Evolutionary conservation across 2,113 vertebrate genomes (phyloP), one percentile per base, ranked within the genome.

Genomic region (Ammodytes marinus): DNA sequence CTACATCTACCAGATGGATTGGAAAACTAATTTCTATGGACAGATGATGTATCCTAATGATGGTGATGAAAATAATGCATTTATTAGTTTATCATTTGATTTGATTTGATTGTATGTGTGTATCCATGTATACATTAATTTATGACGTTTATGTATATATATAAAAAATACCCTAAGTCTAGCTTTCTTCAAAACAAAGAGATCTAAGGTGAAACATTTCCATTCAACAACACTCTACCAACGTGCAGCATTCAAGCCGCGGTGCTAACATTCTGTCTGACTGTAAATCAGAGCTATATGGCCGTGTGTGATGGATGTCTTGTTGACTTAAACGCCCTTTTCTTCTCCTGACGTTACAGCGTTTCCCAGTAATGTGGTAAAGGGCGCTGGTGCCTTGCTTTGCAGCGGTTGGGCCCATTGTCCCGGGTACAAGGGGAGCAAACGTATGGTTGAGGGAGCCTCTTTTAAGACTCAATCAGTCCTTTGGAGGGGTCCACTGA

Each of bases 401-500:
- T 64, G 83, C 19, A 50, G 80, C 78, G 3, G 10, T 61, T 47
- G 82, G 52, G 65, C 27, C 64, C 72, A 83, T 92, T 89, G 90
- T 90, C 73, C 58, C 49, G 49, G 59, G 47, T 73, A 87, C 86
- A 78, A 90, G 81, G 71, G 37, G 87, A 80, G 88, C 86, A 79
- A 77, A 79, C 72, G 89, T 89, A 89, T 74, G 88, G 89, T 55
- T 90, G 91, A 93, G 89, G 93, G 85, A 93, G 88, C 89, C 90
- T 78, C 92, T 88, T 94, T 95, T 96, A 96, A 96, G 96, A 95
- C 83, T 93, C 83, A 91, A 96, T 97, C 96, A 95, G 96, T 89
- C 93, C 89, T 96, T 96, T 96, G 90, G 94, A 91, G 93, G 93
- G 92, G 94, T 96, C 95, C 96, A 92, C 92, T 96, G 96, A 97